Percentiles rank a stretch among this genome's conserved stretches.
Evolutionary conservation across 2,113 vertebrate species (phyloP).

Genomic region (Progne subis): DNA sequence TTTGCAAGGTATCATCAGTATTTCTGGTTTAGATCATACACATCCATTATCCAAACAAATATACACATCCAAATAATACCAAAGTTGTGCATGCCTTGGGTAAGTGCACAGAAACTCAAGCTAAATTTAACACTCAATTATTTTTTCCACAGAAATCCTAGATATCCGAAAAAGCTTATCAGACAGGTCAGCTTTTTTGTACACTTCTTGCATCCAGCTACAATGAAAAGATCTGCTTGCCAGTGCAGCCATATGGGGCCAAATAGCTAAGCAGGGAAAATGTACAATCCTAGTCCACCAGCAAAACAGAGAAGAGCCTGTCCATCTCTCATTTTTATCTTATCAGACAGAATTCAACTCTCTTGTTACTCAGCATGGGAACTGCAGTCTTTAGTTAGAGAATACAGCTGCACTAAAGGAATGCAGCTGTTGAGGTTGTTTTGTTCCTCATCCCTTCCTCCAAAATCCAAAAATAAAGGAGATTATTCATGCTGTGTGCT

Average conservation of each 20-base stretch:
- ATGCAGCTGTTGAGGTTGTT: constrained; percentile 1
- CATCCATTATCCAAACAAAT: neutral
- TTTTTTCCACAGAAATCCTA: neutral
- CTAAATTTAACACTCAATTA: neutral
- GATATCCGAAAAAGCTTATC: neutral
- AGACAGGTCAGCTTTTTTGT: neutral
- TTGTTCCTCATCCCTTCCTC: neutral
- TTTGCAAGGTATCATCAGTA: neutral
- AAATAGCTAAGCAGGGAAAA: neutral
- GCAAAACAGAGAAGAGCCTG: neutral
- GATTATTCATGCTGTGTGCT: neutral
- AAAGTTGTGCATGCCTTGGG: neutral
- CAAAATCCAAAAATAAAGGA: neutral
- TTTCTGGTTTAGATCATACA: neutral
- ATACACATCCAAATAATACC: neutral
- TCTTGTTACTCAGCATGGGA: neutral
- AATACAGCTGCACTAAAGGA: constrained; percentile 1
- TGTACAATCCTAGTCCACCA: neutral
- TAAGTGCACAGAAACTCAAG: neutral
- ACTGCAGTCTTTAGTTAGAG: neutral
- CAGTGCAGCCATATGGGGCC: neutral
- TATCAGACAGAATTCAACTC: neutral
- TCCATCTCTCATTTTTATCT: neutral
- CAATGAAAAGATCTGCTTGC: neutral
- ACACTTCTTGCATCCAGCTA: neutral